phyloP scores from a whole-genome alignment of 2,113 vertebrate species.

The Eretmochelys imbricata region DNA sequence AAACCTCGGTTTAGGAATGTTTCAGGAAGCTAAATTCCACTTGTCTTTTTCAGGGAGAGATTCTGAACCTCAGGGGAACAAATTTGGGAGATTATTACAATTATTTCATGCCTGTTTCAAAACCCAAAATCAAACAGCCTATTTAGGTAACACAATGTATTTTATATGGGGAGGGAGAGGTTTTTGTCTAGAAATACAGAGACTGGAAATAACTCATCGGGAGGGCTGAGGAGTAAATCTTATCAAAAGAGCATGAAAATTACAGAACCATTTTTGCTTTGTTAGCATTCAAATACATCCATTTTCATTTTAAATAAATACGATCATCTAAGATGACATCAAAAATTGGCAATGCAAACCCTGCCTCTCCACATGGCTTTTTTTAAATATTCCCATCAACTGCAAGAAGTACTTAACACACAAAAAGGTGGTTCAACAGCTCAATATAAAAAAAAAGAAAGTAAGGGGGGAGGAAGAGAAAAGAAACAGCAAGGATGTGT shows the following conservation, averaged over 20 bases:
- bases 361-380: background rate
- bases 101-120: background rate
- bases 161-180: background rate
- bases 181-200: background rate
- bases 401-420: no score
- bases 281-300: background rate
- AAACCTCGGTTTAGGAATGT: background rate
- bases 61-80: background rate
- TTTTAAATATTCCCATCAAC: no score
- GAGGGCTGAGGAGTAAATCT: background rate
- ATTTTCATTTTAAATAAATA: background rate
- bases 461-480: fast-evolving
- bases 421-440: no score
- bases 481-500: no score
- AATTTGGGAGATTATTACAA: background rate
- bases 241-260: background rate
- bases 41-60: background rate
- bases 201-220: background rate
- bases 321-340: background rate
- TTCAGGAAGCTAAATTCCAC: background rate
- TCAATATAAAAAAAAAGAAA: no score
- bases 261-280: background rate
- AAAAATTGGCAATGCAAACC: background rate
- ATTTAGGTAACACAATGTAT: background rate
- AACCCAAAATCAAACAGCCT: background rate